Evolutionary conservation across 2,797 vertebrate species (phyloP).

Genomic region (Cirrhinus molitorella): DNA sequence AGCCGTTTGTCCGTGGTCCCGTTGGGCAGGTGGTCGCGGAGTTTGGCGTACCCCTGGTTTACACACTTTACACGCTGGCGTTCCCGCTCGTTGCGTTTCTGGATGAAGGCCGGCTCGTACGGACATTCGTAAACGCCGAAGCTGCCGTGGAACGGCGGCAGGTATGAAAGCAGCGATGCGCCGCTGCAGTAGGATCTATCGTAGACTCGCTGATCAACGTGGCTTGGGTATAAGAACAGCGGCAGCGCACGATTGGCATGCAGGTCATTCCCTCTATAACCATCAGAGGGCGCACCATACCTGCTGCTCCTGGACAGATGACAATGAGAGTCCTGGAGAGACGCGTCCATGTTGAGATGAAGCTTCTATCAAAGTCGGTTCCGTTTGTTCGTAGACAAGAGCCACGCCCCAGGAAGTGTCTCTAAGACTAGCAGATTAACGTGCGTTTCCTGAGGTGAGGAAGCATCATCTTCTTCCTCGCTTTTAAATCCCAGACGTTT

Average conservation of each 20-base stretch:
- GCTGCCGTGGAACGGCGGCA: constrained; percentile 77
- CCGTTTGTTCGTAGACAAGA: background rate
- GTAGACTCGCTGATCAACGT: constrained; percentile 70
- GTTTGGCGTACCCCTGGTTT: constrained; percentile 85
- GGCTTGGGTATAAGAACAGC: constrained; percentile 75
- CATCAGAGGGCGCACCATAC: constrained; percentile 69
- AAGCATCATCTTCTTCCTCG: constrained; percentile 24
- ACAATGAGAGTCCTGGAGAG: constrained; percentile 66
- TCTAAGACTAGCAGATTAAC: constrained; percentile 23
- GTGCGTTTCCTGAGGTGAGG: constrained; percentile 22
- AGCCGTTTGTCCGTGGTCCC: constrained; percentile 78
- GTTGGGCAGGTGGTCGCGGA: constrained; percentile 83
- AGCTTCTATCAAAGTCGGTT: constrained; percentile 32
- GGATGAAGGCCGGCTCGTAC: constrained; percentile 85
- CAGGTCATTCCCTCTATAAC: constrained; percentile 61
- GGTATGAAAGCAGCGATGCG: constrained; percentile 73
- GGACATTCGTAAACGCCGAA: constrained; percentile 81
- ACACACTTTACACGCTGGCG: constrained; percentile 85
- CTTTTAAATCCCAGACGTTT: constrained; percentile 2
- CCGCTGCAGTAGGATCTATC: constrained; percentile 68
- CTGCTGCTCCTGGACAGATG: constrained; percentile 56
- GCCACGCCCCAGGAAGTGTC: background rate
- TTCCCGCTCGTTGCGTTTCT: constrained; percentile 87
- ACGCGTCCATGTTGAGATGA: constrained; percentile 75
- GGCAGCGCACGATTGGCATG: constrained; percentile 65